These are phyloP conservation scores for Rhizoglyphus robini DNA, from an alignment of 1,140 invertebrate genomes.

Conservation along the genomic window DNA sequence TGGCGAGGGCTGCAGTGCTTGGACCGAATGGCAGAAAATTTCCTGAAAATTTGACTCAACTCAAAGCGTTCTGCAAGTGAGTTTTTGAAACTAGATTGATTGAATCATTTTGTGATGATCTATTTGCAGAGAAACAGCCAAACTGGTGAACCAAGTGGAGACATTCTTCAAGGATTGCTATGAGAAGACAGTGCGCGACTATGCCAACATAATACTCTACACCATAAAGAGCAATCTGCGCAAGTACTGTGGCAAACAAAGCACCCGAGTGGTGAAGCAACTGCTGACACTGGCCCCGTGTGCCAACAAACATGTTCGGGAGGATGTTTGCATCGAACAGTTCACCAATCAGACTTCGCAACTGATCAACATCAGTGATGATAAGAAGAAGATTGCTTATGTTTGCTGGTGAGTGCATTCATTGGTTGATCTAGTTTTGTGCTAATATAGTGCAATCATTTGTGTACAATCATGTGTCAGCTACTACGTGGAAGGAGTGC, in stretches of 20 bases:
- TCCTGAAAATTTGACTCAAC: background rate
- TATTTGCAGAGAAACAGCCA: background rate
- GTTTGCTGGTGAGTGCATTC: background rate
- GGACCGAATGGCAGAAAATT: background rate
- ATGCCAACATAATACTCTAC: background rate
- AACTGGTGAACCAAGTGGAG: background rate
- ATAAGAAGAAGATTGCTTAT: background rate
- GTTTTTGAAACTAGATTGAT: background rate
- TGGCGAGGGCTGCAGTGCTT: background rate
- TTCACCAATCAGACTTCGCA: background rate
- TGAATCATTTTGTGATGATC: background rate
- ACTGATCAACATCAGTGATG: slow-evolving; percentile 4
- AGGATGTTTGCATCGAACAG: background rate
- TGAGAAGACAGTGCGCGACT: background rate
- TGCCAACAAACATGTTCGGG: background rate
- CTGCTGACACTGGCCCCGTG: background rate
- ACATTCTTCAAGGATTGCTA: background rate
- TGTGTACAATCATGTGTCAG: background rate
- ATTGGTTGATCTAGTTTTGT: background rate
- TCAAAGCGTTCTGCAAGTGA: background rate
- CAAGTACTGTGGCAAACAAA: background rate
- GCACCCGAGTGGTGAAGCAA: background rate
- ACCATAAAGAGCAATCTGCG: background rate
- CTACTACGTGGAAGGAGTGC: background rate
- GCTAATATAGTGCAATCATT: background rate